These are phyloP conservation scores for Sebastes oblongus DNA, from an alignment of 2,797 vertebrate species.

Conservation along the genomic window DNA sequence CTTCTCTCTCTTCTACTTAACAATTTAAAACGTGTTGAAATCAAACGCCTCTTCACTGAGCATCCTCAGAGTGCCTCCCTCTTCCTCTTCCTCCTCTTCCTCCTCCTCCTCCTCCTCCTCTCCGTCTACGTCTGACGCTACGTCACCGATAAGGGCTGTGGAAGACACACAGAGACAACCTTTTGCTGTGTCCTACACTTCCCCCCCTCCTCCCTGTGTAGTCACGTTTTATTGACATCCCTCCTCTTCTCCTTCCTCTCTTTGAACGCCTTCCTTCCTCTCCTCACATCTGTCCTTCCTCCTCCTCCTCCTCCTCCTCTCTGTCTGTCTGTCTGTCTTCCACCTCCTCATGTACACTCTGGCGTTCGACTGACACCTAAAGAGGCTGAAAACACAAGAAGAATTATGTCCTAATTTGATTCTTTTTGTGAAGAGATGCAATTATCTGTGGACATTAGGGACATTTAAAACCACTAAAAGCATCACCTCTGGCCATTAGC, in stretches of 20 bases:
- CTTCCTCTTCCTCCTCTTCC: background rate
- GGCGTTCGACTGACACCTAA: background rate
- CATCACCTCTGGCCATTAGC: conserved; percentile 19
- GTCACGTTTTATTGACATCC: conserved; percentile 52
- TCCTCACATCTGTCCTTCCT: conserved; percentile 17
- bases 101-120: background rate
- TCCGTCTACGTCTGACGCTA: conserved; percentile 39
- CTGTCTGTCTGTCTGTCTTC: background rate
- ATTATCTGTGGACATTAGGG: conserved; percentile 19
- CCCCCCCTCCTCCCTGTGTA: conserved; percentile 14
- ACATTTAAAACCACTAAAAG: conserved; percentile 25
- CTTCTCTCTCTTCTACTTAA: background rate
- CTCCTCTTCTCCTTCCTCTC: background rate
- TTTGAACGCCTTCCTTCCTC: conserved; percentile 2
- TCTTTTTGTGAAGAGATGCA: conserved; percentile 4
- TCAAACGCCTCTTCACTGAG: conserved; percentile 7
- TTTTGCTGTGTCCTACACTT: conserved; percentile 11
- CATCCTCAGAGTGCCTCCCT: conserved; percentile 7
- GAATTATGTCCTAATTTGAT: background rate
- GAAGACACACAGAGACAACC: conserved; percentile 12
- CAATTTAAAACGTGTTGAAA: conserved; percentile 8
- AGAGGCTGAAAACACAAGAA: conserved; percentile 7
- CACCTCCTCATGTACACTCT: background rate
- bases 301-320: background rate
- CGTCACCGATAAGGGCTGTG: conserved; percentile 42